A percentile compares a stretch with the other conserved stretches of the same genome.
phyloP scores from a whole-genome alignment of 2,113 vertebrate genomes.

The Merops nubicus region DNA sequence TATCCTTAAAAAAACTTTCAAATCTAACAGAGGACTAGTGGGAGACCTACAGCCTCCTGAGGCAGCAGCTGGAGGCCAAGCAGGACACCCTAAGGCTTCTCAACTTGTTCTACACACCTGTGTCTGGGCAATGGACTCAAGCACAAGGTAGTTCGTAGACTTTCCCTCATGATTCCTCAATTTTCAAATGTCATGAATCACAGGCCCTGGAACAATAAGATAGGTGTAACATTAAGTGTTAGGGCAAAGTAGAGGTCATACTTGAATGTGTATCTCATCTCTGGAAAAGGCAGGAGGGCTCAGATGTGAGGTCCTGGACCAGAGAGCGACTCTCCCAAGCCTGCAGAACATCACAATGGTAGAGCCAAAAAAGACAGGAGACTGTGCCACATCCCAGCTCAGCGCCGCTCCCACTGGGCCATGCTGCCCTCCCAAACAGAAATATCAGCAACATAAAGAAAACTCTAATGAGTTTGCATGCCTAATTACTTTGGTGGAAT shows the following conservation, averaged over 20 bases:
- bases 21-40: not conserved
- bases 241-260: fast-evolving
- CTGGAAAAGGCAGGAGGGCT: not conserved
- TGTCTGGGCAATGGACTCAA: fast-evolving
- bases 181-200: not conserved
- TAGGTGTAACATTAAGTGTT: not conserved
- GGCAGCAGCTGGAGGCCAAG: not conserved
- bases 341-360: fast-evolving
- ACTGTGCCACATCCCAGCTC: not conserved
- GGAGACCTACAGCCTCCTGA: not conserved
- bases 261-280: fast-evolving
- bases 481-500: not conserved
- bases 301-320: not conserved
- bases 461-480: not conserved
- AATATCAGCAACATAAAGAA: not conserved
- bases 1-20: not conserved
- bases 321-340: no score
- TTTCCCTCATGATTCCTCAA: fast-evolving
- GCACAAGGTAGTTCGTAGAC: not conserved
- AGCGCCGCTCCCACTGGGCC: not conserved
- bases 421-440: not conserved
- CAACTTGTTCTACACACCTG: not conserved
- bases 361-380: not conserved
- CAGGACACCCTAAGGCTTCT: not conserved
- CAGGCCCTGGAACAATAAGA: not conserved